Evolutionary conservation across 2,888 invertebrate species (phyloP), one percentile per base, ranked within the genome.

Genomic region (Limnephilus marmoratus): DNA sequence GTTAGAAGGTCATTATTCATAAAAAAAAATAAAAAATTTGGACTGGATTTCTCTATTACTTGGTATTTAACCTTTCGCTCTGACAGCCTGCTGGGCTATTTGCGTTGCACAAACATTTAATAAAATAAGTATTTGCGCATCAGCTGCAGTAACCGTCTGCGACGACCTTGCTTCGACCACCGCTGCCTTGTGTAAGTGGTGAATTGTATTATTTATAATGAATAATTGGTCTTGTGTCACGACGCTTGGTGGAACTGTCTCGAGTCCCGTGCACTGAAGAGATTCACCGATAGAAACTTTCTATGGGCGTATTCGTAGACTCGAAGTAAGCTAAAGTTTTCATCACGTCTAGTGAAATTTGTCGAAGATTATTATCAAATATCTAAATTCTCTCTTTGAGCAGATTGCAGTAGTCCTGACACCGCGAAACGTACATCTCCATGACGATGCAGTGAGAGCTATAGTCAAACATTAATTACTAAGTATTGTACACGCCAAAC

Each of bases 91-190:
- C 68, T 24, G n/a, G 68, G n/a, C 68, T 68, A 68, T 68, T 68
- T 68, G 68, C 24, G 68, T 24, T 68, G 24, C 24, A 68, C n/a
- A 68, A 68, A 9, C 24, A 68, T 9, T 68, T 68, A 68, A 68
- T 68, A 68, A 68, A 24, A 24, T 68, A n/a, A n/a, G 5, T 53
- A 53, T 2, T 83, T 83, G 83, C 15, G 37, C 34, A 83, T 83
- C 83, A 68, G 34, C 83, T 83, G 34, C 83, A 83, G 83, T 37
- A 11, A 31, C 11, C 83, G 24, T 9, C 34, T 24, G 37, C 37
- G 41, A 49, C 86, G 86, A 86, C 86, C 86, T 86, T 86, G 86
- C 86, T 41, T 86, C 29, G n/a, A n/a, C 29, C 86, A 83, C 18
- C 41, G n/a, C 83, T 83, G 24, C 68, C 24, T 68, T 18, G 9